Conservation (phyloP, 2,797 vertebrate species). For the Pygocentrus nattereri region DNA sequence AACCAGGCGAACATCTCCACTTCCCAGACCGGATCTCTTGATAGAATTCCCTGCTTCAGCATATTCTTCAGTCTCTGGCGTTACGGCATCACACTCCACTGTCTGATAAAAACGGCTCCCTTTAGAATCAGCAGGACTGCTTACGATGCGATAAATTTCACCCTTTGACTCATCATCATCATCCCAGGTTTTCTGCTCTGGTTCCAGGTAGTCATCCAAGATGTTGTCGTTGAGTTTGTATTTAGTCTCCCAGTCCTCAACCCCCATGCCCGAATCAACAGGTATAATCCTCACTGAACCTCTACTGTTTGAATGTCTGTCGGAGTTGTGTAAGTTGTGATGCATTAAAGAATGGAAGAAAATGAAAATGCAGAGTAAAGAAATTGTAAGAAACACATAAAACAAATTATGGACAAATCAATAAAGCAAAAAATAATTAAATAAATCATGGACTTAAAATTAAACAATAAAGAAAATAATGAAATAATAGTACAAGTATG, state of each 20-base stretch:
- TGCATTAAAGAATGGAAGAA: slow-evolving; percentile 37
- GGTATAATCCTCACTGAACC: slow-evolving; percentile 85
- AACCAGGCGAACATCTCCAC: slow-evolving; percentile 70
- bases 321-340: not conserved
- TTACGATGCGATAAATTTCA: slow-evolving; percentile 77
- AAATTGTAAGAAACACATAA: not conserved
- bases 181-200: slow-evolving; percentile 85
- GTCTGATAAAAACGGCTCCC: slow-evolving; percentile 75
- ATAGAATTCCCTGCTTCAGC: slow-evolving; percentile 70
- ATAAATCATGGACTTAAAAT: not conserved
- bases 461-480: not conserved
- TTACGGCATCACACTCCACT: slow-evolving; percentile 71
- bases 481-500: not conserved
- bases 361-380: slow-evolving; percentile 3
- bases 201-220: slow-evolving; percentile 87
- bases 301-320: slow-evolving; percentile 67
- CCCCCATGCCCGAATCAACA: slow-evolving; percentile 86
- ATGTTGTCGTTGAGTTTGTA: slow-evolving; percentile 83
- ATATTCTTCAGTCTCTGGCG: slow-evolving; percentile 75
- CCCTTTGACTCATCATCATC: slow-evolving; percentile 78
- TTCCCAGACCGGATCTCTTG: slow-evolving; percentile 53
- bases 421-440: not conserved
- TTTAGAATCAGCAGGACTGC: slow-evolving; percentile 66
- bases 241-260: slow-evolving; percentile 86
- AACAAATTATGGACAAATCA: not conserved